A percentile compares a stretch with the other conserved stretches of the same genome.
These are phyloP conservation scores for Unio pictorum DNA, from an alignment of 2,888 invertebrate species.

Conservation along the genomic window DNA sequence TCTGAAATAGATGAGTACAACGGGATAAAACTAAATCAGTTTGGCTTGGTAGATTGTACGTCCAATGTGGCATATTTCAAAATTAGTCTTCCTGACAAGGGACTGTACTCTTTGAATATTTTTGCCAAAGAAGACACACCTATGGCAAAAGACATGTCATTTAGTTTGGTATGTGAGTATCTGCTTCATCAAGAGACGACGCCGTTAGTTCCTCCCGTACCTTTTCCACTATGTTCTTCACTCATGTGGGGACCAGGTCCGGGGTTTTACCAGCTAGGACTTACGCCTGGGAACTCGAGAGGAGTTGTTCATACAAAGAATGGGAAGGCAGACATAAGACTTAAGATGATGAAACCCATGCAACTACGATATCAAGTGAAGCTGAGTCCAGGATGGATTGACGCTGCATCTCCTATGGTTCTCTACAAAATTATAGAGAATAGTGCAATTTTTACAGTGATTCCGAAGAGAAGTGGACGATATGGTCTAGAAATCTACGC, in stretches of 20 bases:
- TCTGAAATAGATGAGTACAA: slow-evolving; percentile 34
- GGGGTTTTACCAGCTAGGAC: slow-evolving; percentile 44
- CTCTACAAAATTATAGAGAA: slow-evolving; percentile 37
- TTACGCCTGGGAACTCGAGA: slow-evolving; percentile 32
- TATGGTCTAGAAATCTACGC: slow-evolving; percentile 51
- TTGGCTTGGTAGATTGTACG: slow-evolving; percentile 43
- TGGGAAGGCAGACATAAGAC: slow-evolving; percentile 37
- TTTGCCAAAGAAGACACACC: slow-evolving; percentile 47
- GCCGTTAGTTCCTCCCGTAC: slow-evolving; percentile 23
- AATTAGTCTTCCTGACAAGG: slow-evolving; percentile 39
- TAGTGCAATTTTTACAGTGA: slow-evolving; percentile 35
- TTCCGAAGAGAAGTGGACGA: slow-evolving; percentile 36
- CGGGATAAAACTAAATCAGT: slow-evolving; percentile 40
- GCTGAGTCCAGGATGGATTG: slow-evolving; percentile 25
- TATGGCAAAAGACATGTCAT: slow-evolving; percentile 41
- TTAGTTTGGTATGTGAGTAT: slow-evolving; percentile 48
- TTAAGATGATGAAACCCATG: slow-evolving; percentile 41
- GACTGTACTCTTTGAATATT: slow-evolving; percentile 35
- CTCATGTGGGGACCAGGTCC: slow-evolving; percentile 48
- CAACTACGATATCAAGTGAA: slow-evolving; percentile 42
- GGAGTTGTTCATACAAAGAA: slow-evolving; percentile 35
- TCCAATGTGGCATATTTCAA: slow-evolving; percentile 34
- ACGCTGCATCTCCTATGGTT: slow-evolving; percentile 38
- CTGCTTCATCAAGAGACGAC: slow-evolving; percentile 38
- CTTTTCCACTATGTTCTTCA: slow-evolving; percentile 49